Evolutionary conservation across 2,888 invertebrate species (phyloP), one percentile per base, ranked within the genome.

Genomic region (Pristionchus exspectatus): DNA sequence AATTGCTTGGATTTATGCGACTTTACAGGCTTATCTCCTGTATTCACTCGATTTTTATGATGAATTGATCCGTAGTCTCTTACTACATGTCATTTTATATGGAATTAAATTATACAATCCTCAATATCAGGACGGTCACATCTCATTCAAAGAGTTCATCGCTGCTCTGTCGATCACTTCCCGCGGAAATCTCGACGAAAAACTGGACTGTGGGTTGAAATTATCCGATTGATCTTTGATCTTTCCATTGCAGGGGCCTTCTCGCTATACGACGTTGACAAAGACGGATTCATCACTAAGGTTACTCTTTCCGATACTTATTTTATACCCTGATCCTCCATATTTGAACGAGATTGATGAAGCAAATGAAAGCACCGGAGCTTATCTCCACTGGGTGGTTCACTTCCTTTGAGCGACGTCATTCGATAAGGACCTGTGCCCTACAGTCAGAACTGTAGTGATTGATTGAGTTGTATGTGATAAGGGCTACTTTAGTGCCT

Each of bases 251-350:
- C 92, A 96, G 96, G 96, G 96, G 96, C 96, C 0, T 96, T 96
- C 92, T 95, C 95, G 59, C 93, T 96, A 90, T 96, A 96, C 91
- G 96, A 96, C 91, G 94, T 96, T 50, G 96, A 96, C 94, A 95
- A 95, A 88, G 96, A 96, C 92, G 96, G 96, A 1, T 96, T 93
- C 91, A 96, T 96, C 88, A 96, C 96, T 9, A 95, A 95, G 92
- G 93, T 92, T 24, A 56, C 83, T 0, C 4, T 50, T 50, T 50
- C 44, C 5, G 44, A 3, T 44, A n/a, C 5, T 21, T 44, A 3
- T 44, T 66, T 66, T 12, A 66, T 27, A 4, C 30, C 14, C 21
- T 16, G 27, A 69, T 30, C 12, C 33, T 33, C 69, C 69, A 14
- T 14, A 14, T 69, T 69, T 9, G 30, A 27, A 4, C 24, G 72